Base-by-base conservation (phyloP, 2,888 invertebrate genomes). In the Amphipoea oculea region DNA sequence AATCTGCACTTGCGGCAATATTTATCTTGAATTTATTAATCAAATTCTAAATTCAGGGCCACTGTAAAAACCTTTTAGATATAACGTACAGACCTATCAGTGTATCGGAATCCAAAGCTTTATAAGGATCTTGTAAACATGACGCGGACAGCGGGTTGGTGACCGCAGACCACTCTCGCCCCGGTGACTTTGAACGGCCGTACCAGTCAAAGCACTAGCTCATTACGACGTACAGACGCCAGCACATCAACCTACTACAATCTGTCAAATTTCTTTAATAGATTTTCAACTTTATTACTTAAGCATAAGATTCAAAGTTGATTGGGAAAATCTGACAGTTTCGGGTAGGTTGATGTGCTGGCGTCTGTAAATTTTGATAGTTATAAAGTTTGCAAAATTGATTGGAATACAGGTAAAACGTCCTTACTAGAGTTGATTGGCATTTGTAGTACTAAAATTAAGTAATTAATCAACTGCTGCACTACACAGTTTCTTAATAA, bases 131-230 rank as follows among this genome's bases (percentile, higher is more conserved):
- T 65, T 62, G 76, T 79, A 72, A 86, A 86, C 84, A 79, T 54
- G 71, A 65, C 62, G 81, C 63, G 63, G 63, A 40, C 63, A 51
- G 23, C n/a, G 65, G 29, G 29, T 40, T 65, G 20, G 73, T 65
- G 62, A 85, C 85, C 85, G 57, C 85, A 85, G 72, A 74, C 63
- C 48, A 62, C 68, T 74, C 57, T 62, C 86, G 83, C 83, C 42
- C 79, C 74, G 42, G 42, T 79, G 76, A 65, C 76, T 73, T 54
- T 76, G 48, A 66, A 76, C 65, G 70, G 40, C n/a, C 51, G 40
- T 36, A 62, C 72, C 48, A 70, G 57, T 75, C 82, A 85, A 76
- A 83, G 76, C 76, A 17, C 63, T 65, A 48, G 42, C 51, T 79
- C 40, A 62, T 54, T 70, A 29, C 45, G 42, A 48, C 45, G 12